Evolutionary conservation across 2,888 invertebrate genomes (phyloP), one percentile per base, ranked within the genome.

Genomic region (Drosophila sordidula): DNA sequence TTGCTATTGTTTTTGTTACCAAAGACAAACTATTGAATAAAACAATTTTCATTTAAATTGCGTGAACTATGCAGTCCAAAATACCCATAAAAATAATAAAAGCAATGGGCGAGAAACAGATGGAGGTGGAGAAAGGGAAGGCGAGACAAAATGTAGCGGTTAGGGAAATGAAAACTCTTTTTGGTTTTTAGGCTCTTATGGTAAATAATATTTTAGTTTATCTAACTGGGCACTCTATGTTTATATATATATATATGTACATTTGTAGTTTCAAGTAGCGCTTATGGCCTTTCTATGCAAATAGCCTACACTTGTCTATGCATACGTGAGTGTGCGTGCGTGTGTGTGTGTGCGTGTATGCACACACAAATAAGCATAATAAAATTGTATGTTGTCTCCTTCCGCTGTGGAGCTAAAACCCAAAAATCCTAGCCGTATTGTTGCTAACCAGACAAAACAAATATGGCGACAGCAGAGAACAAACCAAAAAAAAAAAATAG

Each of bases 251-350:
- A 52, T 44, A 5, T 34, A 11, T 16, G 12, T 12, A 16, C 18
- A 29, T 11, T 26, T 26, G n/a, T 63, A 79, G 77, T 82, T 83
- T 77, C 65, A 72, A 86, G 83, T 64, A 62, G 66, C 68, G 75
- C 75, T 88, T 86, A 83, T 83, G 84, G 70, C 22, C 65, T 75
- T 86, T 88, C 80, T 88, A 83, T 83, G 83, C 87, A 83, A 83
- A 83, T 83, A 54, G 22, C 34, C 41, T 52, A 54, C 26, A 61
- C 54, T 41, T 34, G 22, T 41, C 25, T 39, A 36, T 50, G 47
- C 26, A 6, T 41, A 6, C 42, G n/a, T 26, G 22, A 9, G 32
- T 38, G 55, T 57, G 36, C 51, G 32, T 47, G 44, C 36, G 9
- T 41, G 1, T 50, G 12, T 39, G 32, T 56, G 14, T 34, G 25